These are phyloP conservation scores for Psylliodes chrysocephalus DNA, from an alignment of 2,888 invertebrate genomes.

Conservation along the genomic window DNA sequence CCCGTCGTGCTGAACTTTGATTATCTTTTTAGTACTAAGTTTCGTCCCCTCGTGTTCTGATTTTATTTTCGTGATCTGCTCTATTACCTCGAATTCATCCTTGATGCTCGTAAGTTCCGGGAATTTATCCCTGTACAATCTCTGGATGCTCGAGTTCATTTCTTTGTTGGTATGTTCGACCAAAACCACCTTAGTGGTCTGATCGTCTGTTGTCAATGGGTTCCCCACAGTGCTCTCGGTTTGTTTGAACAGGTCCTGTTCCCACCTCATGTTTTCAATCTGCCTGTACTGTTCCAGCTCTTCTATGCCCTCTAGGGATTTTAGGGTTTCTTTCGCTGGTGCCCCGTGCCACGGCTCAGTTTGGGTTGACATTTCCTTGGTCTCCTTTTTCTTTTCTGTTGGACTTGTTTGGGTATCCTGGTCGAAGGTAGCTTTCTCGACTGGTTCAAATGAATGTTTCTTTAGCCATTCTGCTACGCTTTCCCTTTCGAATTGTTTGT, in stretches of 20 bases:
- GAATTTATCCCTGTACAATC: constrained; percentile 27
- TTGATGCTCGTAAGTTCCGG: constrained; percentile 15
- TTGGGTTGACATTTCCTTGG: background rate
- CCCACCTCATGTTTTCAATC: background rate
- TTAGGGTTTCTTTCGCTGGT: background rate
- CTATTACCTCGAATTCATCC: background rate
- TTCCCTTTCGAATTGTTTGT: background rate
- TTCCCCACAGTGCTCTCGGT: constrained; percentile 10
- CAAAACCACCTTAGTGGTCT: constrained; percentile 22
- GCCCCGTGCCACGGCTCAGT: background rate
- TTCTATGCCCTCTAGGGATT: background rate
- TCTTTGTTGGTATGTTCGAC: constrained; percentile 24
- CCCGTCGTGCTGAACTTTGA: background rate
- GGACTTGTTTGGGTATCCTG: background rate
- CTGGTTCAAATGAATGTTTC: constrained; percentile 2
- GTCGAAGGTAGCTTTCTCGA: constrained; percentile 5
- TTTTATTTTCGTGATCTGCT: background rate
- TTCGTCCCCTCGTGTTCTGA: background rate
- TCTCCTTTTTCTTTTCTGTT: background rate
- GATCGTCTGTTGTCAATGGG: background rate
- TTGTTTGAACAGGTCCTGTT: background rate
- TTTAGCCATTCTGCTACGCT: background rate
- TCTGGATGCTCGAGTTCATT: constrained; percentile 28
- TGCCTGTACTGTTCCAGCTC: background rate
- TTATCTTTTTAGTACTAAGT: background rate